Conservation (phyloP, 2,797 vertebrate species). For the Platyrinchus mystaceus region DNA sequence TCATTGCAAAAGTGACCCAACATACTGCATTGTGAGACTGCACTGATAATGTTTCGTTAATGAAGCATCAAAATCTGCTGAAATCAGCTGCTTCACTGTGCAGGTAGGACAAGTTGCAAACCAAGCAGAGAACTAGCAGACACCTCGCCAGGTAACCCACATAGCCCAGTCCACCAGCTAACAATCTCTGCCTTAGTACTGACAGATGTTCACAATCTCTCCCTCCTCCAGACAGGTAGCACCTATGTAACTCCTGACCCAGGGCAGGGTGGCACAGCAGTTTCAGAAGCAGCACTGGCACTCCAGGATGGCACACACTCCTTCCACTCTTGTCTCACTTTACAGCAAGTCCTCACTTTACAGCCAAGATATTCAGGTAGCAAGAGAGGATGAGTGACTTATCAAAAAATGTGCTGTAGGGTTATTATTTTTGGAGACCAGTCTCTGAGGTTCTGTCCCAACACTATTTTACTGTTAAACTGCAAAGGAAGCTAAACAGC, state of each 20-base stretch:
- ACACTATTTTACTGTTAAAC: neutral
- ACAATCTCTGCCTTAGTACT: neutral
- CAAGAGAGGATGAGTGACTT: neutral
- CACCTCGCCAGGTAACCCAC: rapidly evolving
- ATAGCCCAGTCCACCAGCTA: neutral
- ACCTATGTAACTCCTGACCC: neutral
- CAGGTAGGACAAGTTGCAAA: neutral
- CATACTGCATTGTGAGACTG: neutral
- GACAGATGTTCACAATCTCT: neutral
- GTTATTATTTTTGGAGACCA: neutral
- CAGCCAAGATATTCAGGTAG: neutral
- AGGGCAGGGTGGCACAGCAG: neutral
- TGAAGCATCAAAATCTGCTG: neutral
- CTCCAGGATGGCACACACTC: neutral
- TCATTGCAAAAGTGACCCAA: neutral
- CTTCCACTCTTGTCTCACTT: neutral
- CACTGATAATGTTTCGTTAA: neutral
- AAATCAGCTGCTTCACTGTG: neutral
- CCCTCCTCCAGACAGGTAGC: neutral
- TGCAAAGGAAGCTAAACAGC: neutral
- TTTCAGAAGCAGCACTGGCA: neutral
- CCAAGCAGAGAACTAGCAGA: neutral
- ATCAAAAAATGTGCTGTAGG: neutral
- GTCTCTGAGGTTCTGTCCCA: rapidly evolving
- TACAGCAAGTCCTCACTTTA: neutral